Conservation (phyloP, 2,797 vertebrate species). For the Vespertilio murinus region DNA sequence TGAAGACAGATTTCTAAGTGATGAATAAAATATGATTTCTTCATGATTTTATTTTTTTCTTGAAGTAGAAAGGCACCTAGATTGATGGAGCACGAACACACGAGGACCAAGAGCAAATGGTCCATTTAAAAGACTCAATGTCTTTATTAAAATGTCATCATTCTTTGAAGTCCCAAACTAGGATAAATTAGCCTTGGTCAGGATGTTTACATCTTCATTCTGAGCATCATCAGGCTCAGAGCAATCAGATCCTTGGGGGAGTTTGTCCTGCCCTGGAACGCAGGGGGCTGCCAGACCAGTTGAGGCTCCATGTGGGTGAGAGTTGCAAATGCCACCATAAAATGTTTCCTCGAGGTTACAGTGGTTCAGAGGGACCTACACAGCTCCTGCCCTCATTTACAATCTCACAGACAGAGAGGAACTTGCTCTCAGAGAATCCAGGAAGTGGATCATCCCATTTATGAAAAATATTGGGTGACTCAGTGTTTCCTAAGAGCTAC, state of each 20-base stretch:
- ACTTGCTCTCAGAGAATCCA: background rate
- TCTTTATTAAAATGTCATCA: background rate
- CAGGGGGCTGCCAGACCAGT: background rate
- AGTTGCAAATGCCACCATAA: background rate
- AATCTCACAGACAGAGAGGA: background rate
- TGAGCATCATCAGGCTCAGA: background rate
- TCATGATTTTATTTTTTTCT: constrained; percentile 41
- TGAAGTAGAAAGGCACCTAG: background rate
- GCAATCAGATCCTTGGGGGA: background rate
- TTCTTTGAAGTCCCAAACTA: background rate
- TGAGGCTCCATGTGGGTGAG: background rate
- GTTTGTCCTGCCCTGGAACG: no score
- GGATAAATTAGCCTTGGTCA: background rate
- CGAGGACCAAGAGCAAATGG: background rate
- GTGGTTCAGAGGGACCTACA: no score
- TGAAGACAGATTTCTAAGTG: background rate
- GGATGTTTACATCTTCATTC: background rate
- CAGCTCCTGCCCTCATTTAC: background rate
- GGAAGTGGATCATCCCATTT: background rate
- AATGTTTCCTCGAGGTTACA: background rate
- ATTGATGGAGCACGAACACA: background rate
- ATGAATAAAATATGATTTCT: background rate
- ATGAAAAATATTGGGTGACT: background rate
- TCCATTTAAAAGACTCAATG: background rate
- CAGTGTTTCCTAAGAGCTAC: background rate